phyloP scores from a whole-genome alignment of 2,888 invertebrate species.

The Liodrosophila aerea region DNA sequence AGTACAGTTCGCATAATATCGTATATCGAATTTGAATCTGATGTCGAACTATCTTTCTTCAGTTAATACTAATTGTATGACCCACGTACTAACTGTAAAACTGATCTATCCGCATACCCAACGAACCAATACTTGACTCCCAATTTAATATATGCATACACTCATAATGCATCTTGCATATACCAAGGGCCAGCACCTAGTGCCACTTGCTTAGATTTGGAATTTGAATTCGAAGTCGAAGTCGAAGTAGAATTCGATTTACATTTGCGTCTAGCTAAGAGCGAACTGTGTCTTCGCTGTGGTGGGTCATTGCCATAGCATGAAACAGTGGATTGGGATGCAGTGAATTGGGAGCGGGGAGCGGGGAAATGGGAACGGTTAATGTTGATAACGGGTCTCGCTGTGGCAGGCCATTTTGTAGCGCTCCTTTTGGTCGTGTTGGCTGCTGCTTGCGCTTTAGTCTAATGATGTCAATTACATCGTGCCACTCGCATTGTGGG shows the following conservation, averaged over 20 bases:
- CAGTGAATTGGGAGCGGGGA: not conserved
- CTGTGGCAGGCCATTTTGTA: slow-evolving; percentile 63
- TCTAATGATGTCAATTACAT: slow-evolving; percentile 79
- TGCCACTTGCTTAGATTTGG: slow-evolving; percentile 2
- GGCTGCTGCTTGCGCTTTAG: slow-evolving; percentile 67
- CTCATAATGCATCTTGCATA: slow-evolving; percentile 50
- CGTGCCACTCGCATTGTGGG: slow-evolving; percentile 74
- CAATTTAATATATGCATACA: slow-evolving; percentile 25
- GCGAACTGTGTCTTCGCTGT: slow-evolving; percentile 9
- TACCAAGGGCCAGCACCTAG: slow-evolving; percentile 26
- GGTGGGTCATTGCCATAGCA: slow-evolving; percentile 54
- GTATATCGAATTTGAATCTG: too few relatives aligned
- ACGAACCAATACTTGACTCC: too few relatives aligned
- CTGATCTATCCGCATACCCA: too few relatives aligned
- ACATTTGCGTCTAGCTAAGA: not conserved
- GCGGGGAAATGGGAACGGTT: slow-evolving; percentile 41
- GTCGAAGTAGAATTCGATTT: not conserved
- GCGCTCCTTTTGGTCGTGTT: slow-evolving; percentile 57
- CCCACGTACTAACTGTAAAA: too few relatives aligned
- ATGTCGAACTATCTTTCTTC: too few relatives aligned
- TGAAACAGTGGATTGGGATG: slow-evolving; percentile 5
- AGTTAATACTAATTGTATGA: too few relatives aligned
- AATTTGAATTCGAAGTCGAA: not conserved
- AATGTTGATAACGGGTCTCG: slow-evolving; percentile 56
- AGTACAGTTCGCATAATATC: too few relatives aligned